phyloP scores from a whole-genome alignment of 2,888 invertebrate species.

The Patella depressa region DNA sequence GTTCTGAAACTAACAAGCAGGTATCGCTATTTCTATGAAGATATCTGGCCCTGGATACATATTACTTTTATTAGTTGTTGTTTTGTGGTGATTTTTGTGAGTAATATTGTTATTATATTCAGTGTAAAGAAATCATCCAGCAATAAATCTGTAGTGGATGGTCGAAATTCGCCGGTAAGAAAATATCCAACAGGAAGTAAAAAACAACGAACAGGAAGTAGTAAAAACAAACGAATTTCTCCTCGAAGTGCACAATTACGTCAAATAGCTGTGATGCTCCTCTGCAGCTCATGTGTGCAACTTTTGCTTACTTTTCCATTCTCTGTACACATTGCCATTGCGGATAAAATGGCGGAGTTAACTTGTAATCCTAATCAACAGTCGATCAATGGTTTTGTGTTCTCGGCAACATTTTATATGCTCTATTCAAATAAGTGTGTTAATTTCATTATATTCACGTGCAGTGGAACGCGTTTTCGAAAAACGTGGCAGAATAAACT shows the following conservation, averaged over 20 bases:
- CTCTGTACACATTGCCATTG: conserved; percentile 45
- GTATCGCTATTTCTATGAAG: conserved; percentile 43
- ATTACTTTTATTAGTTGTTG: conserved; percentile 42
- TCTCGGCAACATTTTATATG: conserved; percentile 57
- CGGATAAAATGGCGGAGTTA: conserved; percentile 36
- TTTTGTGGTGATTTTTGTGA: conserved; percentile 45
- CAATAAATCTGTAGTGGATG: background rate
- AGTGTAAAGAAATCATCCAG: conserved; percentile 41
- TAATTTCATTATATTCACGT: conserved; percentile 53
- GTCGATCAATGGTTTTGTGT: conserved; percentile 42
- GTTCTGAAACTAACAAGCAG: background rate
- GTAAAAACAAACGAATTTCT: no score
- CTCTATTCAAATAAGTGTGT: conserved; percentile 59
- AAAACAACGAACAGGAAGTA: no score
- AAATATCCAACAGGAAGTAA: conserved; percentile 1
- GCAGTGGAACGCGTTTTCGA: conserved; percentile 50
- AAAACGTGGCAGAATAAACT: no score
- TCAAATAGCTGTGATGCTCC: conserved; percentile 52
- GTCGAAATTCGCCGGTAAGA: background rate
- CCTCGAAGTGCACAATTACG: conserved; percentile 23
- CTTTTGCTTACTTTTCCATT: conserved; percentile 55
- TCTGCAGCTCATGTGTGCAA: conserved; percentile 50
- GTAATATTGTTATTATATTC: conserved; percentile 48
- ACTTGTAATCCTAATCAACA: conserved; percentile 37
- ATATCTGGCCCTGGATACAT: conserved; percentile 56